These are phyloP conservation scores for Chamaea fasciata DNA, from an alignment of 2,113 vertebrate genomes.

Conservation along the genomic window DNA sequence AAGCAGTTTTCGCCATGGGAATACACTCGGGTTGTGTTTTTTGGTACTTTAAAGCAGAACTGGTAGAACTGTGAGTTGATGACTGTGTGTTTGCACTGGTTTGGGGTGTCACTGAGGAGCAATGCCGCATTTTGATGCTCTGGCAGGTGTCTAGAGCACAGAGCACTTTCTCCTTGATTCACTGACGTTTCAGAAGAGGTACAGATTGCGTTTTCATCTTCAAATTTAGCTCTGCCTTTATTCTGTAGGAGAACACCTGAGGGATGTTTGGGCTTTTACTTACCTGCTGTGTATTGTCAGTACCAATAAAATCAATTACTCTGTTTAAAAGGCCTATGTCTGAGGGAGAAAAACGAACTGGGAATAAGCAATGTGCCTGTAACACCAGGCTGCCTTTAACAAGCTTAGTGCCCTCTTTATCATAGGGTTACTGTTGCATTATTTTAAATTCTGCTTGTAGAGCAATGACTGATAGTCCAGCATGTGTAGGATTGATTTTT, in stretches of 20 bases:
- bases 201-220: not conserved
- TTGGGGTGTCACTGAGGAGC: not conserved
- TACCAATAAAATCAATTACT: conserved; percentile 1
- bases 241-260: not conserved
- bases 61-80: not conserved
- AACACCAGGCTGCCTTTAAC: not conserved
- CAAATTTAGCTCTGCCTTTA: not conserved
- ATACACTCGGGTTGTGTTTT: not conserved
- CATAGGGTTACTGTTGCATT: not conserved
- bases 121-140: not conserved
- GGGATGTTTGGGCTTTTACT: not conserved
- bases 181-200: not conserved
- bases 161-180: not conserved
- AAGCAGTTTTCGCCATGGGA: not conserved
- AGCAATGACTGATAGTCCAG: not conserved
- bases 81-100: not conserved
- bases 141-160: not conserved
- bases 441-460: not conserved
- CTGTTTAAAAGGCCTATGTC: not conserved
- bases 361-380: not conserved
- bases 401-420: not conserved
- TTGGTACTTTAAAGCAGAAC: not conserved
- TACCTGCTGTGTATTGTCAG: not conserved
- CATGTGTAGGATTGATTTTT: not conserved
- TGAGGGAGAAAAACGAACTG: not conserved